phyloP scores from a whole-genome alignment of 2,888 invertebrate genomes.

The Myathropa florea region DNA sequence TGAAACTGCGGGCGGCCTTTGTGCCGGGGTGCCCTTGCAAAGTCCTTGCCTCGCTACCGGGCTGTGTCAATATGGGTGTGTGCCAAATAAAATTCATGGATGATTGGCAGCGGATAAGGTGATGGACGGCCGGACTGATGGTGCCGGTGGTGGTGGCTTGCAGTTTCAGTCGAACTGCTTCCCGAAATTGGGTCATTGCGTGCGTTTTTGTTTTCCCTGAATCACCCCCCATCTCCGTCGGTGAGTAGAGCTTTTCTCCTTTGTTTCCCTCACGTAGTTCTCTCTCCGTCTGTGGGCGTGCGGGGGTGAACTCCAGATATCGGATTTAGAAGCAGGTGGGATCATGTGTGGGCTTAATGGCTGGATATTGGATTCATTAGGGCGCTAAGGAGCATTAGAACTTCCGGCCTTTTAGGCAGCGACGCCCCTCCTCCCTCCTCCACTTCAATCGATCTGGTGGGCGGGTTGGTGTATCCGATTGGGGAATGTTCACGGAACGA shows the following conservation, averaged over 20 bases:
- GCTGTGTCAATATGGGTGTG: constrained; percentile 54
- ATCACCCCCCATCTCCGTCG: not conserved
- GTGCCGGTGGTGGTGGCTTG: constrained; percentile 16
- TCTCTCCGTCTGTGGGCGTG: not conserved
- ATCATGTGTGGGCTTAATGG: constrained; percentile 38
- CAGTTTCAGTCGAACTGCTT: constrained; percentile 18
- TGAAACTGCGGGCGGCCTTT: not conserved
- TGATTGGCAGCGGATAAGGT: constrained; percentile 65
- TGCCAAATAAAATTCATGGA: constrained; percentile 56
- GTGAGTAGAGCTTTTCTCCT: not conserved
- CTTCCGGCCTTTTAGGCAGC: constrained; percentile 18
- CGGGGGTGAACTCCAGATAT: constrained; percentile 12
- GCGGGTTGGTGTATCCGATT: too few relatives aligned
- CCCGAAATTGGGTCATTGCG: constrained; percentile 64
- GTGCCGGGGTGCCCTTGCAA: constrained; percentile 33
- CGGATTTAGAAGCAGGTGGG: constrained; percentile 41
- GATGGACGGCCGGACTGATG: constrained; percentile 44
- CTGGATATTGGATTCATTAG: constrained; percentile 57
- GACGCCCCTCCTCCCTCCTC: not conserved
- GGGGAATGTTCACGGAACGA: not conserved
- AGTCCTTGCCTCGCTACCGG: constrained; percentile 40
- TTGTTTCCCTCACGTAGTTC: not conserved
- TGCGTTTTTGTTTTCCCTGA: constrained; percentile 46
- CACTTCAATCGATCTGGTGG: too few relatives aligned
- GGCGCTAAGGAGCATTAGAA: constrained; percentile 51